These are phyloP conservation scores for Bruchidius siliquastri DNA, from an alignment of 2,888 invertebrate species.

Conservation along the genomic window DNA sequence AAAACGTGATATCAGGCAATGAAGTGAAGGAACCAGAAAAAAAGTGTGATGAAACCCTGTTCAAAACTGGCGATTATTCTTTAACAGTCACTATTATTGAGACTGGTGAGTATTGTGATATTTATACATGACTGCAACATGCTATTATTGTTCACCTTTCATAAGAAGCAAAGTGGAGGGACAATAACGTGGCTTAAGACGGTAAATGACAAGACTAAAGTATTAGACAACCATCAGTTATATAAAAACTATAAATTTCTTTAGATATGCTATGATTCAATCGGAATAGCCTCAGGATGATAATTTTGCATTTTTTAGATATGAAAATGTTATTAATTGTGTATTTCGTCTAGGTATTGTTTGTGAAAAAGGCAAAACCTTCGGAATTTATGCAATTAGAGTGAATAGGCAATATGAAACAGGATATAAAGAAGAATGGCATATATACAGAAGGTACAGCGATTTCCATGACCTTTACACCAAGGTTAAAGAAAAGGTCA, in stretches of 20 bases:
- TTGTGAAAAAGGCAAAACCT: constrained; percentile 78
- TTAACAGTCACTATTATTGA: constrained; percentile 61
- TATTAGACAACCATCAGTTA: too few species aligned
- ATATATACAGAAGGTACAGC: constrained; percentile 87
- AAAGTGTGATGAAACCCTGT: constrained; percentile 25
- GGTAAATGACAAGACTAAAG: too few species aligned
- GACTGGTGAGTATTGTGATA: constrained; percentile 49
- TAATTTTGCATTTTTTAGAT: too few species aligned
- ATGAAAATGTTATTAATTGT: too few species aligned
- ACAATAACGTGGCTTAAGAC: too few species aligned
- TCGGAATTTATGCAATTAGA: constrained; percentile 83
- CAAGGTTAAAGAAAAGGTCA: constrained; percentile 69
- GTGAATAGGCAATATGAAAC: constrained; percentile 66
- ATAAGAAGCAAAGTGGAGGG: too few species aligned
- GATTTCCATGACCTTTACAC: constrained; percentile 89
- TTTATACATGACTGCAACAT: background rate
- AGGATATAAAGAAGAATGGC: constrained; percentile 76
- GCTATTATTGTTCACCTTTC: too few species aligned
- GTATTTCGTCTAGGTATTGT: constrained; percentile 61
- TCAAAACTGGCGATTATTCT: constrained; percentile 40
- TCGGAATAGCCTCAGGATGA: too few species aligned
- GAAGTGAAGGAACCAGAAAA: constrained; percentile 18
- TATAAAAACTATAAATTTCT: too few species aligned
- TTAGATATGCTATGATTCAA: too few species aligned
- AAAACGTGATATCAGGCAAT: constrained; percentile 1